Conservation (phyloP, 2,888 invertebrate species). For the Acleris cristana region DNA sequence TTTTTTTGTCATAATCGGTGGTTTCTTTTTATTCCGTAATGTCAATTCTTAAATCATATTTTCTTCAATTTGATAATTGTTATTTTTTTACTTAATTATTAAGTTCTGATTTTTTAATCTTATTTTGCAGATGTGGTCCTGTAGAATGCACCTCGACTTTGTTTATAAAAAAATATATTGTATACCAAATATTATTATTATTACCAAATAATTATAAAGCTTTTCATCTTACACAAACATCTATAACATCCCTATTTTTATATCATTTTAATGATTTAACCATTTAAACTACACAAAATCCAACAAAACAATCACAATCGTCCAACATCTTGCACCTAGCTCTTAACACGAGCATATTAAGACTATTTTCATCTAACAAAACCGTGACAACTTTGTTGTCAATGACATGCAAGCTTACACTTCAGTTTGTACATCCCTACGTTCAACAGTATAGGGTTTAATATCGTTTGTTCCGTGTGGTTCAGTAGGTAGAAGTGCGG, state of each 20-base stretch:
- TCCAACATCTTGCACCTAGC: neutral
- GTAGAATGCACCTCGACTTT: no score
- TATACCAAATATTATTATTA: neutral
- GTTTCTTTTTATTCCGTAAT: no score
- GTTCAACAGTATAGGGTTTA: slow-evolving; percentile 22
- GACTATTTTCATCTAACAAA: slow-evolving; percentile 39
- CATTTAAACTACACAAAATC: slow-evolving; percentile 45
- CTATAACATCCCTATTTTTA: neutral
- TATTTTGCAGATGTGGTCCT: no score
- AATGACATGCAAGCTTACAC: slow-evolving; percentile 39
- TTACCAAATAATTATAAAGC: no score
- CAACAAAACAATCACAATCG: slow-evolving; percentile 36
- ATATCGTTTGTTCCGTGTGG: slow-evolving; percentile 26
- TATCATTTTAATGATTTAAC: slow-evolving; percentile 42
- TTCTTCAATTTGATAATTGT: no score
- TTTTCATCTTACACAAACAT: neutral
- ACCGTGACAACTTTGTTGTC: slow-evolving; percentile 41
- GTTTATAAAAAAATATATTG: no score
- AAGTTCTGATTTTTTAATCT: no score
- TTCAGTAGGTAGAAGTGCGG: slow-evolving; percentile 36
- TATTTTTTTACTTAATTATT: no score
- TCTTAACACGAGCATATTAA: slow-evolving; percentile 27
- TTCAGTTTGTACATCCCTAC: slow-evolving; percentile 33
- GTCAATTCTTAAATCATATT: no score
- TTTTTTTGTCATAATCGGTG: no score